Conservation (phyloP, 1,140 invertebrate species). For the Zaprionus inermis region DNA sequence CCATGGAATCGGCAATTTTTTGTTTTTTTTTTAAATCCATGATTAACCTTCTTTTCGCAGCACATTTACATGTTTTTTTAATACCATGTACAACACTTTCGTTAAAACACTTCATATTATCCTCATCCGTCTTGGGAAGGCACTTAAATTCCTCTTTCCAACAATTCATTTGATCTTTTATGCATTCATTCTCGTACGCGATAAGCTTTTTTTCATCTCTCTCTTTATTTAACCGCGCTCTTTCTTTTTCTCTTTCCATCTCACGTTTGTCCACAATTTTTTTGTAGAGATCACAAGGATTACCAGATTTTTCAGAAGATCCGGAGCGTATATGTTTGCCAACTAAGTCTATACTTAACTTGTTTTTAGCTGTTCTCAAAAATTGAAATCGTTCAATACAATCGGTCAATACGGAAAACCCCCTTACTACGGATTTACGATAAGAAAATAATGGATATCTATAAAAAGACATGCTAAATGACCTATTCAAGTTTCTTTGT, state of each 20-base stretch:
- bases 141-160: not conserved
- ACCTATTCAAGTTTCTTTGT: not conserved
- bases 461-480: slow-evolving; percentile 20
- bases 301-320: not conserved
- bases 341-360: not conserved
- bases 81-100: not conserved
- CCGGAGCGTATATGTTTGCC: not conserved
- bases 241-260: not conserved
- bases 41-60: not conserved
- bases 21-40: slow-evolving; percentile 1
- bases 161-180: slow-evolving; percentile 2
- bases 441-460: not conserved
- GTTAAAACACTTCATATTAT: not conserved
- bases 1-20: not conserved
- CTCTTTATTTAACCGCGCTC: not conserved
- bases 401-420: not conserved
- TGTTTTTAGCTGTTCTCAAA: not conserved
- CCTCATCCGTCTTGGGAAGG: not conserved
- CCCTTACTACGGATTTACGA: not conserved
- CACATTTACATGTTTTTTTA: not conserved
- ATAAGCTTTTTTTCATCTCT: not conserved
- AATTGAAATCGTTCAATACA: not conserved
- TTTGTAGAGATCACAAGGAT: slow-evolving; percentile 8
- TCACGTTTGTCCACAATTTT: not conserved
- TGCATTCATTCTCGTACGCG: not conserved